Base-by-base conservation (phyloP, 2,113 vertebrate species). In the Stomatorhinus ivindoensis region DNA sequence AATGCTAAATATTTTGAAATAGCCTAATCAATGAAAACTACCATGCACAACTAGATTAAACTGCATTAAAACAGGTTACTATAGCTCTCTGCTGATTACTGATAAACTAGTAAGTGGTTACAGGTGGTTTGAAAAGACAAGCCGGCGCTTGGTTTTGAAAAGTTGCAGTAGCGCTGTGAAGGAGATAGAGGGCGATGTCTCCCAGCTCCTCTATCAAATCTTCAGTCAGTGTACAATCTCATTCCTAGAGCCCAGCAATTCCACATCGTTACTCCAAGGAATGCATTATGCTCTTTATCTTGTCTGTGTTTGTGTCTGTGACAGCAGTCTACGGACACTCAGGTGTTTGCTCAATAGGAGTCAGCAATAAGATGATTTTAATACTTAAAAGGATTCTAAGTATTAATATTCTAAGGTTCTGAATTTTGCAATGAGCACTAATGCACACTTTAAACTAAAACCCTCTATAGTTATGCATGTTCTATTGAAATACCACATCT, bases 101-200 rank as follows among this genome's bases (percentile, higher is more conserved):
- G 50, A 87, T 53, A 53, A 19, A 53, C 27, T 24, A n/a, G 82
- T 46, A 47, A 84, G 44, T 80, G 35, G 73, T 80, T 80, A 80
- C 83, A 86, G 83, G 44, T 86, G 47, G 24, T 48, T 48, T 0
- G 47, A 86, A 48, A n/a, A 46, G 44, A 85, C 46, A 9, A n/a
- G 46, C 46, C 82, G 1, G 83, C 24, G 0, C 21, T 47, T 46
- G 83, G 44, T 31, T 55, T 87, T 55, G 27, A 55, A 87, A 35
- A 35, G 1, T 35, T 85, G 84, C 76, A 90, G 21, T 90, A 87
- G 53, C 39, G 2, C 42, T 11, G 19, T 65, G 51, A 44, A 4
- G 46, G 46, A 50, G 47, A 55, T 87, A 80, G 91, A 87, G 73
- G 91, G 91, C 82, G 86, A 88, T 90, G 76, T 35, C 4, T 76